Percentiles rank a stretch among this genome's conserved stretches.
Evolutionary conservation across 2,888 invertebrate genomes (phyloP).

Genomic region (Dione vanillae): DNA sequence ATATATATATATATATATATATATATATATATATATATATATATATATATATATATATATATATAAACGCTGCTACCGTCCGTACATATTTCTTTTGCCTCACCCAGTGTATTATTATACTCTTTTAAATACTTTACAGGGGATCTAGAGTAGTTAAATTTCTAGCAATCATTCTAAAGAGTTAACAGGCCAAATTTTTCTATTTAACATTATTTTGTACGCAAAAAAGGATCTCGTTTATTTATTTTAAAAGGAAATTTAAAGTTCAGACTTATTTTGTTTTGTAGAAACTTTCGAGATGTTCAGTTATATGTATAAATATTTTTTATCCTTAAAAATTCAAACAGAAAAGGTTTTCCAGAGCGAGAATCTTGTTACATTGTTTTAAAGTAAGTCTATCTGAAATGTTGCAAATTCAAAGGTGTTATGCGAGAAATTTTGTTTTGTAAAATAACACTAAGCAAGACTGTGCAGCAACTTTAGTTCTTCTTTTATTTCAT

Average conservation of each 20-base stretch:
- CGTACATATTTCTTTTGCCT: too few relatives aligned
- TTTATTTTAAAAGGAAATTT: conserved; percentile 20
- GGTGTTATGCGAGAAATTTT: too few relatives aligned
- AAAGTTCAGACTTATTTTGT: conserved; percentile 22
- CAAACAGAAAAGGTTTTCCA: conserved; percentile 1
- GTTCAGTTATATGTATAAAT: conserved; percentile 20
- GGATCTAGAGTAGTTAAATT: neutral
- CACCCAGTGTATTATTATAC: too few relatives aligned
- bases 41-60: too few relatives aligned
- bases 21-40: too few relatives aligned
- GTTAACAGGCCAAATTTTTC: neutral
- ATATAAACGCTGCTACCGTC: too few relatives aligned
- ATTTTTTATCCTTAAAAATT: conserved; percentile 22
- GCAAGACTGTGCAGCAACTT: too few relatives aligned
- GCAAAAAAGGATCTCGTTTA: neutral
- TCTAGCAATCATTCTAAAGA: neutral
- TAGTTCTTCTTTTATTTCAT: too few relatives aligned
- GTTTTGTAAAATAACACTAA: too few relatives aligned
- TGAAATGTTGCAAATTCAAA: neutral
- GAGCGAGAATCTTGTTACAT: conserved; percentile 2
- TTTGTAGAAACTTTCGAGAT: conserved; percentile 29
- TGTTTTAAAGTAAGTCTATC: neutral
- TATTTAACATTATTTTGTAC: conserved; percentile 11
- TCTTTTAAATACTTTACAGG: too few relatives aligned
- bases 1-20: too few relatives aligned